Percentiles rank a stretch among this genome's conserved stretches.
phyloP scores from a whole-genome alignment of 2,797 vertebrate species.

The Chelidonichthys spinosus region DNA sequence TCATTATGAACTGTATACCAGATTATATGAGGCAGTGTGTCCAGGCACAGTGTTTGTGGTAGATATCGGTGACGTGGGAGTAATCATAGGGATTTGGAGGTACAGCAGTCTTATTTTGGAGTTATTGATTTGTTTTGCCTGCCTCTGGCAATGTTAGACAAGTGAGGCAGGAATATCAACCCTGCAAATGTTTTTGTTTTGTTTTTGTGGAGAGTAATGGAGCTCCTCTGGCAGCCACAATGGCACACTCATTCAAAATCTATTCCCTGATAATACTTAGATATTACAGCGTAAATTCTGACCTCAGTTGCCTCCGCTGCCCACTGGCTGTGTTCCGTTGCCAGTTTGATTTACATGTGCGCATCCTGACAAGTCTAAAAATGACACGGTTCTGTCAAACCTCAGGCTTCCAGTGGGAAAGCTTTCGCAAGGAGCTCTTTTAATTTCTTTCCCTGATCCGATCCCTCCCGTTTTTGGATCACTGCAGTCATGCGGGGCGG shows the following conservation, averaged over 20 bases:
- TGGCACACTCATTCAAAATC: conserved; percentile 43
- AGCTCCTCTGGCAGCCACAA: conserved; percentile 49
- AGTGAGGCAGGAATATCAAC: conserved; percentile 58
- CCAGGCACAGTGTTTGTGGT: conserved; percentile 55
- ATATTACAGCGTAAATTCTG: conserved; percentile 63
- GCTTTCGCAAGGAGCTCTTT: conserved; percentile 48
- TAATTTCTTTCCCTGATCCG: conserved; percentile 66
- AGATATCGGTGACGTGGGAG: conserved; percentile 64
- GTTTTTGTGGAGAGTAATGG: conserved; percentile 42
- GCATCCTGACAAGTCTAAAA: conserved; percentile 79
- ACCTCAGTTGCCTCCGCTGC: conserved; percentile 59
- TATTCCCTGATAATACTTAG: conserved; percentile 52
- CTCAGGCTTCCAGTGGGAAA: conserved; percentile 66
- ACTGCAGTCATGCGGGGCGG: conserved; percentile 55
- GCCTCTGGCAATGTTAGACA: conserved; percentile 61
- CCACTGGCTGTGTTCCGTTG: conserved; percentile 70
- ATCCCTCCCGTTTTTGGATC: conserved; percentile 71
- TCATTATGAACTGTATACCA: conserved; percentile 41
- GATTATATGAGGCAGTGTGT: conserved; percentile 29
- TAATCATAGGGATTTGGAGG: conserved; percentile 68
- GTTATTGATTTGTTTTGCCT: conserved; percentile 64
- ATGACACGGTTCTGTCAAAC: conserved; percentile 69
- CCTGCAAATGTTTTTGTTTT: conserved; percentile 20
- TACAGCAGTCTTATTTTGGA: conserved; percentile 73
- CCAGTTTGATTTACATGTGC: conserved; percentile 80